Base-by-base conservation (phyloP, 1,140 invertebrate species). In the Lysiphlebus fabarum region DNA sequence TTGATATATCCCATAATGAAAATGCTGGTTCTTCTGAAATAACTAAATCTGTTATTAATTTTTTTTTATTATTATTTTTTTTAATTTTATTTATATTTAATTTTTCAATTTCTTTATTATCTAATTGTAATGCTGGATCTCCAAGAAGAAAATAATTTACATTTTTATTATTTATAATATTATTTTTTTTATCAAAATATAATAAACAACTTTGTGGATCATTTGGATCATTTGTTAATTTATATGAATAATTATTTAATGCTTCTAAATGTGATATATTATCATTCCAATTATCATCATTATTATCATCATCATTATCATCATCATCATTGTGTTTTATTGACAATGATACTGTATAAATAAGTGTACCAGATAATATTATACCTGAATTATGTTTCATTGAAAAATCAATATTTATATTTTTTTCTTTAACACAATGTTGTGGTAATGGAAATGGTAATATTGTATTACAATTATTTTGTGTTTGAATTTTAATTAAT, bases 371-470 rank as follows among this genome's bases (percentile, higher is more conserved):
- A n/a, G 72, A 69, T 11, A 74, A 60, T 17, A 74, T 58, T 45
- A 12, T 48, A 4, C 64, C 70, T 7, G 50, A 59, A 2, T 44
- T 51, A 45, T 68, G 63, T 6, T 45, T 56, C 8, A 80, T 76
- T 4, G 74, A 71, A 65, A 80, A 80, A 49, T 79, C 73, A 7
- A 72, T 72, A 38, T 78, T 68, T 2, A 72, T 6, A 59, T 66
- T 73, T 49, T 65, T 64, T 10, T 76, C 67, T n/a, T 58, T 70
- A 0, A 73, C 61, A 36, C 64, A 65, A 7, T 65, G 62, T 40
- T 65, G 71, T 6, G 78, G 78, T 36, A 80, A 59, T 5, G 72
- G 75, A 1, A 80, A 58, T 4, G 78, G 78, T 3, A 79, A 56
- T 5, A 53, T 62, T n/a, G 69, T 69, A 5, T 51, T 67, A 6